Conservation (phyloP, 2,888 invertebrate genomes). For the Sphaeridia pumilis region DNA sequence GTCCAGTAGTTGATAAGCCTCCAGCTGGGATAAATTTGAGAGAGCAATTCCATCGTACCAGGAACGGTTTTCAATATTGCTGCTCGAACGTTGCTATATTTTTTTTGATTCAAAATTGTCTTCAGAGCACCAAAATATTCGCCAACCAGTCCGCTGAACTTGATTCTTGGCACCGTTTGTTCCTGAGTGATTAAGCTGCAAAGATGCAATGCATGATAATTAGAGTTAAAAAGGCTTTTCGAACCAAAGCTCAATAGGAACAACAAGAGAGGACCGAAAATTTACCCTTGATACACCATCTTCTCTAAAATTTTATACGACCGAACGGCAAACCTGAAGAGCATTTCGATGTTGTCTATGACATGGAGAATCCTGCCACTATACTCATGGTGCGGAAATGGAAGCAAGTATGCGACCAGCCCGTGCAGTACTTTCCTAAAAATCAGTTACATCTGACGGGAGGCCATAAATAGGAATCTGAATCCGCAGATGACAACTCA, state of each 20-base stretch:
- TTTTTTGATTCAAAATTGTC: too few species aligned
- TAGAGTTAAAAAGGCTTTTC: too few species aligned
- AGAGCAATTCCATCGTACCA: background rate
- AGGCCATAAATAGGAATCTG: background rate
- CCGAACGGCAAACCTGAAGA: constrained; percentile 78
- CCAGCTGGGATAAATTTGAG: too few species aligned
- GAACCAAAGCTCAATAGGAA: too few species aligned
- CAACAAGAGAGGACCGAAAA: too few species aligned
- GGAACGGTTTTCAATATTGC: background rate
- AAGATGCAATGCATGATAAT: too few species aligned
- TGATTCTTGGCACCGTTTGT: too few species aligned
- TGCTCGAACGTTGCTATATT: background rate
- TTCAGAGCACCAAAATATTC: too few species aligned
- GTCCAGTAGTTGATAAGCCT: background rate
- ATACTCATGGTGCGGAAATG: constrained; percentile 45
- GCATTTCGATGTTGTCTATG: constrained; percentile 85
- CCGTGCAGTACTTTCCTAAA: constrained; percentile 74
- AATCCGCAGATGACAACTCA: too few species aligned
- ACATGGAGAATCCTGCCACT: constrained; percentile 59
- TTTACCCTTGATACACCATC: too few species aligned
- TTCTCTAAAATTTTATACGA: constrained; percentile 43
- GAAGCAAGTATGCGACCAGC: constrained; percentile 60
- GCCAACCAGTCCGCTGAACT: too few species aligned
- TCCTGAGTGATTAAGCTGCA: too few species aligned
- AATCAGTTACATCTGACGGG: constrained; percentile 23